Evolutionary conservation across 2,888 invertebrate species (phyloP).

Genomic region (Lycia hirtaria): DNA sequence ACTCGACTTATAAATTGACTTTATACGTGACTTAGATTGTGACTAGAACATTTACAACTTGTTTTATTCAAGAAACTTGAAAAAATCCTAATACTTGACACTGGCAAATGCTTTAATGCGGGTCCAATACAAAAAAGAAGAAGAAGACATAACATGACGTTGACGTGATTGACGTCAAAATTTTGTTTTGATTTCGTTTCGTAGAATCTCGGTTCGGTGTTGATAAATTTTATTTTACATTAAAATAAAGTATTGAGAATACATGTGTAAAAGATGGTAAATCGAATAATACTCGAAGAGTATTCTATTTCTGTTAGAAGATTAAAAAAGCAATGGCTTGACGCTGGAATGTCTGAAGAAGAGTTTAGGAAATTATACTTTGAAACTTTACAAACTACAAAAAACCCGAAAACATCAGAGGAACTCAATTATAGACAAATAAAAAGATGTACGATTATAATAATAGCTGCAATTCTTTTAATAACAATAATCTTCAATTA

Average conservation of each 20-base stretch:
- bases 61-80: no score
- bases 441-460: conserved; percentile 12
- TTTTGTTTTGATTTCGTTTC: no score
- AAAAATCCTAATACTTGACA: no score
- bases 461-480: conserved; percentile 43
- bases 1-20: no score
- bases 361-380: conserved; percentile 87
- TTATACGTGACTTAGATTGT: no score
- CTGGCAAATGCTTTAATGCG: no score
- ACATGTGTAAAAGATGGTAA: conserved; percentile 47
- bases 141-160: no score
- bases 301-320: conserved; percentile 85
- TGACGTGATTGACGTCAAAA: no score
- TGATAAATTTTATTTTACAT: no score
- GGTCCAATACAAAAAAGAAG: no score
- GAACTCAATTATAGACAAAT: background rate
- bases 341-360: conserved; percentile 85
- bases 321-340: conserved; percentile 84
- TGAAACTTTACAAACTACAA: conserved; percentile 70
- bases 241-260: background rate
- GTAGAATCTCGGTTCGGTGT: no score
- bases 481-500: conserved; percentile 72
- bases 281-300: conserved; percentile 55
- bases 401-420: conserved; percentile 41
- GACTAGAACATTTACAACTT: no score